phyloP scores from a whole-genome alignment of 2,888 invertebrate genomes.

The Pollenia angustigena region DNA sequence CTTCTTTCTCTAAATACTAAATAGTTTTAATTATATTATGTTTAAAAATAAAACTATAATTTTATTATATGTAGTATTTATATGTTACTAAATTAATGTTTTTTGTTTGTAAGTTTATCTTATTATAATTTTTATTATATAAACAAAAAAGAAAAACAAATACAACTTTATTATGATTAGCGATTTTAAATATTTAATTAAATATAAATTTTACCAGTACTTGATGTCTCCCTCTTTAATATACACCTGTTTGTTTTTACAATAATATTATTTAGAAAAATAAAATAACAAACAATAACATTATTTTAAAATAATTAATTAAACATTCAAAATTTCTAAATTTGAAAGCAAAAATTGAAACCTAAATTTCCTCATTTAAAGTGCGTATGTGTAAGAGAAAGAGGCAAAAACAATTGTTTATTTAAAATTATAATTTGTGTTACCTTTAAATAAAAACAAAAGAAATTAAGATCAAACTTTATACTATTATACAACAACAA shows the following conservation, averaged over 20 bases:
- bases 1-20: slow-evolving; percentile 9
- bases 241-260: slow-evolving; percentile 27
- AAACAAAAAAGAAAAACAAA: background rate
- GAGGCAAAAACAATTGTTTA: slow-evolving; percentile 75
- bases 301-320: slow-evolving; percentile 25
- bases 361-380: slow-evolving; percentile 77
- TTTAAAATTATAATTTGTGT: slow-evolving; percentile 73
- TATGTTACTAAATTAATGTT: slow-evolving; percentile 69
- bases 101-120: slow-evolving; percentile 69
- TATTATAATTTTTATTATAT: slow-evolving; percentile 32
- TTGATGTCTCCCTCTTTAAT: slow-evolving; percentile 25
- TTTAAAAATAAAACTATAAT: slow-evolving; percentile 1
- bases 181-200: slow-evolving; percentile 37
- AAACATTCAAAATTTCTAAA: slow-evolving; percentile 53
- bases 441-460: slow-evolving; percentile 66
- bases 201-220: slow-evolving; percentile 33
- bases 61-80: slow-evolving; percentile 57
- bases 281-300: slow-evolving; percentile 15
- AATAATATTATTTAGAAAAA: slow-evolving; percentile 16
- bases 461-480: slow-evolving; percentile 69
- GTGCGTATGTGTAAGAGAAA: slow-evolving; percentile 44
- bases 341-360: slow-evolving; percentile 76
- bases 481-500: slow-evolving; percentile 26
- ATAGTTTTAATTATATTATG: slow-evolving; percentile 34
- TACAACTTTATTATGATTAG: slow-evolving; percentile 33